These are phyloP conservation scores for Rotaria sp. DNA, from an alignment of 2,888 invertebrate genomes.

Conservation along the genomic window DNA sequence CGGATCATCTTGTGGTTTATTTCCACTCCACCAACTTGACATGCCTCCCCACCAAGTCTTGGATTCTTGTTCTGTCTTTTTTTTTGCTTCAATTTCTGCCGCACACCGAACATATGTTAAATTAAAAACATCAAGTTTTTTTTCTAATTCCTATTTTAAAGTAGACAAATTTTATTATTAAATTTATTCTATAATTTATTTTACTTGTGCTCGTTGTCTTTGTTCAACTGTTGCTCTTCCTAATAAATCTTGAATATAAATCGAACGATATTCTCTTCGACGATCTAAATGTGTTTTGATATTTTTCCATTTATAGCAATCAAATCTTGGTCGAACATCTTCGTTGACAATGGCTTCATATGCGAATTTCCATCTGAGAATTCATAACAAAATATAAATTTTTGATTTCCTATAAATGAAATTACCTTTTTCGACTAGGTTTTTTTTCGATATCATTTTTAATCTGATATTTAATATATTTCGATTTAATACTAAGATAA, in stretches of 20 bases:
- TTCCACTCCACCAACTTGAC: slow-evolving; percentile 34
- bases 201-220: neutral
- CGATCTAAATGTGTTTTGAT: slow-evolving; percentile 60
- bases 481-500: slow-evolving; percentile 70
- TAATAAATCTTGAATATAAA: neutral
- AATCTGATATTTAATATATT: slow-evolving; percentile 78
- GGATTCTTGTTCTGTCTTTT: slow-evolving; percentile 31
- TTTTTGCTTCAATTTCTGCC: slow-evolving; percentile 73
- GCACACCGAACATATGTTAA: slow-evolving; percentile 79
- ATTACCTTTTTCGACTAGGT: neutral
- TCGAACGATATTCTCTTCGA: neutral
- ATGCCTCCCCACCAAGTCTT: slow-evolving; percentile 27
- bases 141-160: slow-evolving; percentile 64
- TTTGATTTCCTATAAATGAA: too few species aligned
- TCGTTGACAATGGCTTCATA: slow-evolving; percentile 76
- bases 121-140: slow-evolving; percentile 76
- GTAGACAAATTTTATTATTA: too few species aligned
- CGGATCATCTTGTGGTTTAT: neutral
- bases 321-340: slow-evolving; percentile 66
- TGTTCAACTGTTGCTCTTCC: neutral
- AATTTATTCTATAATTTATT: too few species aligned
- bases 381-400: too few species aligned
- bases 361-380: slow-evolving; percentile 80
- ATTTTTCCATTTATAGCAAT: slow-evolving; percentile 83
- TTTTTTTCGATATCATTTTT: slow-evolving; percentile 46